Base-by-base conservation (phyloP, 2,797 vertebrate species). In the Varecia variegata region DNA sequence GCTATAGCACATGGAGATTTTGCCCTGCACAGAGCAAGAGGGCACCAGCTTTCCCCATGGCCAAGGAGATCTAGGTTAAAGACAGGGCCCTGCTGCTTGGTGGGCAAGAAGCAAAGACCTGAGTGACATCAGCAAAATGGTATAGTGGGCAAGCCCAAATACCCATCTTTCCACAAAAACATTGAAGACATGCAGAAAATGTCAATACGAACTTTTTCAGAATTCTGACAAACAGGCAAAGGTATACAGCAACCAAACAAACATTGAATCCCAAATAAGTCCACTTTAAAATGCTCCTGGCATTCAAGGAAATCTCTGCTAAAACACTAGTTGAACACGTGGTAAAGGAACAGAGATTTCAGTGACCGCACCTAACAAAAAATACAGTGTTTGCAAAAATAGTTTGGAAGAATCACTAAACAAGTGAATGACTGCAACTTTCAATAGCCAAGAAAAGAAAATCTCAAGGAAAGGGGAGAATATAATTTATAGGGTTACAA, bases 311-410 rank as follows among this genome's bases (percentile, higher is more conserved):
- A 90, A 12, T 88, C 43, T 93, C 73, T 88, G 50, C 52, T 79
- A 92, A 96, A 94, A 96, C 54, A 91, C 20, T 65, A 84, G n/a
- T 27, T 93, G 80, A 95, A 82, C 43, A 89, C 15, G 85, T 91
- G 40, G 76, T 56, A 86, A 94, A 90, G 32, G 23, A 90, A 93
- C 11, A 80, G 56, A 90, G 73, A 93, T 7, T 82, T 88, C 50
- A 74, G 86, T 94, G 62, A 56, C 50, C 23, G 79, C 25, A 73
- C 20, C 60, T 82, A 67, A 89, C 52, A 93, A 90, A 27, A 92
- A 95, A 85, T 38, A 86, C 5, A 80, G 52, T 79, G 80, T 89
- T 96, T 92, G 35, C 9, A 90, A 95, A 84, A 94, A 88, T 70
- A 82, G 10, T 87, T 73, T 96, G 73, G 25, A 94, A 95, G 88